Evolutionary conservation across 35 echinoderm and acorn worm genomes (phyloP), one percentile per base, ranked within the genome.

Genomic region (Apostichopus parvimensis): DNA sequence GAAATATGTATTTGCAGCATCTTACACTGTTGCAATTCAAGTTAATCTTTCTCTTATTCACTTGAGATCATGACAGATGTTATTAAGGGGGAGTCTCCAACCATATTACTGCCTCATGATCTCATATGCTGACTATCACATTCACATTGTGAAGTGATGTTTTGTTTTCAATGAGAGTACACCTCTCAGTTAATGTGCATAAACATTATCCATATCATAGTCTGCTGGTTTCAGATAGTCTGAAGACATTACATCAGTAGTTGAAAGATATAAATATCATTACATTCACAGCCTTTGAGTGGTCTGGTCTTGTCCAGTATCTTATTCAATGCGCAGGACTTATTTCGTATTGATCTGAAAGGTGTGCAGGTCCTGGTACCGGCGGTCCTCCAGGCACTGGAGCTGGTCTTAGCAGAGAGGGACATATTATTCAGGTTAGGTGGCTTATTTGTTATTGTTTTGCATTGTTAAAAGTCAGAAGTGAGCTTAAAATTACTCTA

Each of bases 221-320:
- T 11, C 5, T 68, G 0, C 18, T 68, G 11, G 11, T 68, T 68
- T 11, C 18, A 14, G 64, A 14, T 68, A 14, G 64, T 68, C 18
- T 8, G 18, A 68, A 14, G 11, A 45, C 34, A 45, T 45, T 4
- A 45, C 34, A 45, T 45, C 34, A 45, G 34, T 45, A 0, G 11
- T 7, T 61, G 58, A 61, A 5, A 61, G 10, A 61, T 61, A 61
- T 12, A 45, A 4, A 45, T 45, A 45, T 61, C 58, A 7, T 65
- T 77, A 65, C 13, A 15, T 82, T 90, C 86, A 22, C 88, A 99
- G 97, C 85, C 91, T 18, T 65, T 99, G 57, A 99, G 97, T 94
- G 93, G 97, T 90, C 81, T 94, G 73, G 97, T 99, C 10, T 73
- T 99, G 83, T 99, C 97, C 77, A 99, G 92, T 78, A 93, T 99